A percentile compares a stretch with the other conserved stretches of the same genome.
phyloP scores from a whole-genome alignment of 2,797 vertebrate species.

The Muraenolepis orangiensis region DNA sequence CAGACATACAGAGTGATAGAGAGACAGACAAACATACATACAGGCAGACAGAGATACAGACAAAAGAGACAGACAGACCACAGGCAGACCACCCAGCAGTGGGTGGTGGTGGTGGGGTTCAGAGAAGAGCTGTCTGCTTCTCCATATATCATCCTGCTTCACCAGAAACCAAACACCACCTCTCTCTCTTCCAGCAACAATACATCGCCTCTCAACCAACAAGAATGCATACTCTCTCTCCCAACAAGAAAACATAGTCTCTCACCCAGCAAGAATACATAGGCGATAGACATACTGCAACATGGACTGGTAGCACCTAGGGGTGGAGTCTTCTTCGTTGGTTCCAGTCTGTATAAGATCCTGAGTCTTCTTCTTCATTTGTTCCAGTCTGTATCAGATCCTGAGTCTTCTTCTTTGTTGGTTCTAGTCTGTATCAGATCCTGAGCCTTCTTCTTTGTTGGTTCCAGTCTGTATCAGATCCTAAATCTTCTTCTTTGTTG shows the following conservation, averaged over 20 bases:
- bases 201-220: too few relatives aligned
- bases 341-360: too few relatives aligned
- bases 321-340: not conserved
- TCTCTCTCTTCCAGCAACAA: not conserved
- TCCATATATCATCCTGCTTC: not conserved
- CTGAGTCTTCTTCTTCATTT: too few relatives aligned
- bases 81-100: not conserved
- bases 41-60: not conserved
- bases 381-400: too few relatives aligned
- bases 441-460: too few relatives aligned
- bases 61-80: not conserved
- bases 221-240: too few relatives aligned
- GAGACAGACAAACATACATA: not conserved
- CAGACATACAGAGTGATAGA: not conserved
- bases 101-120: not conserved
- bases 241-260: too few relatives aligned
- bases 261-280: too few relatives aligned
- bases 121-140: not conserved
- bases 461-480: too few relatives aligned
- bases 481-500: not conserved
- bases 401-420: too few relatives aligned
- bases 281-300: not conserved
- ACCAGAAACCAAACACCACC: not conserved
- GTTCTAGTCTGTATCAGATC: too few relatives aligned
- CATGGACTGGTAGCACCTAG: not conserved